These are phyloP conservation scores for Physocephala rufipes DNA, from an alignment of 2,888 invertebrate genomes.

Conservation along the genomic window DNA sequence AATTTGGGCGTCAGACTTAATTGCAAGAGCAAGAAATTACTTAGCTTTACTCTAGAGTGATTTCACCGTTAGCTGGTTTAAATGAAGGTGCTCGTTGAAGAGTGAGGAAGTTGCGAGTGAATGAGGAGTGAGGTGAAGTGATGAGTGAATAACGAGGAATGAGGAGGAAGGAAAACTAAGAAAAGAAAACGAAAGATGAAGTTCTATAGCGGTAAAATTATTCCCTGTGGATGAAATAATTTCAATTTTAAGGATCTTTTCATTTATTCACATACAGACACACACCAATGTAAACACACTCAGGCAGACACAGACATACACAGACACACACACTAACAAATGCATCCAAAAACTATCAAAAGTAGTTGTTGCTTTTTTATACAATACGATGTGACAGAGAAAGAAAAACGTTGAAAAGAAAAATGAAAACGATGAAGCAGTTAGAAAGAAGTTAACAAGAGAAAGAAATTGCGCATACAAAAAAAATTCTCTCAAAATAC, in stretches of 20 bases:
- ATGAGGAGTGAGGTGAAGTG: neutral
- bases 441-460: neutral
- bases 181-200: too few relatives aligned
- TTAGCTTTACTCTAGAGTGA: neutral
- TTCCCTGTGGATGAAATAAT: slow-evolving; percentile 35
- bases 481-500: neutral
- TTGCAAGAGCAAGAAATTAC: slow-evolving; percentile 18
- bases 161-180: neutral
- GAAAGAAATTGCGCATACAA: neutral
- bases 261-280: slow-evolving; percentile 14
- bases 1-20: slow-evolving; percentile 9
- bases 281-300: neutral
- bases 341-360: neutral
- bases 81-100: neutral
- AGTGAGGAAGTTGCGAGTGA: neutral
- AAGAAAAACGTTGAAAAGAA: neutral
- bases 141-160: neutral
- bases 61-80: neutral
- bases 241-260: slow-evolving; percentile 40
- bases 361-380: too few relatives aligned
- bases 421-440: neutral
- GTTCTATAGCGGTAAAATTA: slow-evolving; percentile 23
- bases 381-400: neutral
- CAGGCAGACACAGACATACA: neutral
- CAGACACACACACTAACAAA: neutral